These are phyloP conservation scores for Xiphorhynchus erythropygius DNA, from an alignment of 2,797 vertebrate genomes.

Conservation along the genomic window DNA sequence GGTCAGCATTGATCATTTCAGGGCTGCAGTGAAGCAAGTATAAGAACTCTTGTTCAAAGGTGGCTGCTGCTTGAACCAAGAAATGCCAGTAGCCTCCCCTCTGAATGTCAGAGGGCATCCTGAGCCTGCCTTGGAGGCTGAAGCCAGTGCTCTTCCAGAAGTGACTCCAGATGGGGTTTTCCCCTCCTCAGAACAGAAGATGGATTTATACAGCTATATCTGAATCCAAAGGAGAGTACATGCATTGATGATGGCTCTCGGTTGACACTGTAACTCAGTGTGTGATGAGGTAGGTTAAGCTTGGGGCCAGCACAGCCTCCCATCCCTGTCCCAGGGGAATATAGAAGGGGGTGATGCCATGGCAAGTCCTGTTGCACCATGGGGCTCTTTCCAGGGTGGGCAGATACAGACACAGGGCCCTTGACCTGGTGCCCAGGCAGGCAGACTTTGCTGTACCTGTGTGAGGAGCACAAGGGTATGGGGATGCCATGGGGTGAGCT, in stretches of 20 bases:
- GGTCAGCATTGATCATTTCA: background rate
- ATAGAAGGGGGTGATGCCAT: background rate
- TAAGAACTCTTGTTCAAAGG: background rate
- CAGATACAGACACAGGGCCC: fast-evolving
- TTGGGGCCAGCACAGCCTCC: too few relatives aligned
- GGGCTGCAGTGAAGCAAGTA: background rate
- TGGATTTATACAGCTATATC: background rate
- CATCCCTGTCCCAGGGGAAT: background rate
- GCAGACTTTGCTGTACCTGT: background rate
- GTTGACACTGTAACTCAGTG: background rate
- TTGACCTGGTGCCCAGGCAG: fast-evolving
- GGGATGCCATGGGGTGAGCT: background rate
- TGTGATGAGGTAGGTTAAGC: background rate
- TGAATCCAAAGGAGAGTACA: background rate
- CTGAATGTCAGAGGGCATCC: background rate
- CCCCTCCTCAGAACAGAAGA: background rate
- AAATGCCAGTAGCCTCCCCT: background rate
- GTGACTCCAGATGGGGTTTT: background rate
- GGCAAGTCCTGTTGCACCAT: background rate
- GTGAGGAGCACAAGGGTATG: background rate
- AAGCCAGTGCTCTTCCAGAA: background rate
- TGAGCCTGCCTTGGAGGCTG: background rate
- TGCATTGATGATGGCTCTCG: background rate
- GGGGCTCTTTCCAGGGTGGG: background rate
- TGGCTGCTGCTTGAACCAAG: background rate